Evolutionary conservation across 2,797 vertebrate genomes (phyloP).

Genomic region (Micrastur ruficollis): DNA sequence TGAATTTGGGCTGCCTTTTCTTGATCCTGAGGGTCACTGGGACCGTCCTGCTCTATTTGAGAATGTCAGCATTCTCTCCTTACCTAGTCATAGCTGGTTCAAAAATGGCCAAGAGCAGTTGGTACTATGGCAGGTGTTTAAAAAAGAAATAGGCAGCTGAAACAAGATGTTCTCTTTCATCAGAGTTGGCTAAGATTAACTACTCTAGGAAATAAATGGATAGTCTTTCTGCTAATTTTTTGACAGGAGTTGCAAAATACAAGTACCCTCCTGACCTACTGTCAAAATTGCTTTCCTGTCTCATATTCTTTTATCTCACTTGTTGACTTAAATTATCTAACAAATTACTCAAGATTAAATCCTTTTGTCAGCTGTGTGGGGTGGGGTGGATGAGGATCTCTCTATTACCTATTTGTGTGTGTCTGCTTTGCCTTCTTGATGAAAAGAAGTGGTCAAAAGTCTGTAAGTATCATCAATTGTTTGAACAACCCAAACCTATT

Average conservation of each 20-base stretch:
- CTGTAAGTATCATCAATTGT: neutral
- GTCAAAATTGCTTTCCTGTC: neutral
- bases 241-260: neutral
- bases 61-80: conserved; percentile 66
- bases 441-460: neutral
- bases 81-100: conserved; percentile 37
- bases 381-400: neutral
- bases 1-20: conserved; percentile 56
- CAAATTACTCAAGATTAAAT: neutral
- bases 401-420: accelerated
- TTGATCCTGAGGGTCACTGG: conserved; percentile 19
- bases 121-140: neutral
- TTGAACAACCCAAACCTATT: neutral
- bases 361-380: neutral
- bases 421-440: neutral
- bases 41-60: conserved; percentile 45
- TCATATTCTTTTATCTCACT: neutral
- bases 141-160: neutral
- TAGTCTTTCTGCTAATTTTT: neutral
- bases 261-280: neutral
- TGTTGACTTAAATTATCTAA: neutral
- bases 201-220: neutral
- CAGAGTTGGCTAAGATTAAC: neutral
- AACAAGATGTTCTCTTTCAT: neutral
- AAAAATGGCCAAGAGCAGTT: conserved; percentile 13